Evolutionary conservation across 2,888 invertebrate genomes (phyloP), one percentile per base, ranked within the genome.

Genomic region (Germaria angustata): DNA sequence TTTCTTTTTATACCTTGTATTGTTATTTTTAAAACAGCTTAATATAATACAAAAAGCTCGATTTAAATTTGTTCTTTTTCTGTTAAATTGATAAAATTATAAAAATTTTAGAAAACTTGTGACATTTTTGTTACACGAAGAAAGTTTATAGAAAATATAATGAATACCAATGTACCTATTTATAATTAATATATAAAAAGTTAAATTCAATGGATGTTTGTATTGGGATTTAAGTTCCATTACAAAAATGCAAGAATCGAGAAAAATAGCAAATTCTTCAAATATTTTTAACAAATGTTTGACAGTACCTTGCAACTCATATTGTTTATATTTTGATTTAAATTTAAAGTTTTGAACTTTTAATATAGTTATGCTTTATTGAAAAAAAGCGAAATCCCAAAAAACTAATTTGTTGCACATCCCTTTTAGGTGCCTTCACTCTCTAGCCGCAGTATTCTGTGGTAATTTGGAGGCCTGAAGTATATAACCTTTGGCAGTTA

Each of bases 401-500:
- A 39, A 32, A n/a, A 49, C 11, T 0, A 44, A 17, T 13, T 8
- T 44, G 4, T 55, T 34, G 20, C 11, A 24, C 7, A 24, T 51
- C n/a, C 11, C 24, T 22, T 24, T 13, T 2, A 24, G n/a, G 6
- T 36, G 7, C 15, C 20, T 59, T 71, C 39, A 71, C 20, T 65
- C 51, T 41, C 11, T 49, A 3, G 28, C 8, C 22, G 55, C 28
- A 17, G 24, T 1, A 61, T n/a, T 63, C 17, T 55, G 28, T 36
- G 36, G 44, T 32, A 80, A n/a, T 61, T 87, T 87, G 9, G 89
- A 87, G 49, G 90, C 90, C 4, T 91, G 90, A 28, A 94, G 90
- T 84, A 97, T 93, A 90, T 98, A 98, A 0, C 98, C 98, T 90
- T 98, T 98, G 13, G 96, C 95, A 1, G 96, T 95, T 53, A 99